Evolutionary conservation across 2,113 vertebrate genomes (phyloP).

Genomic region (Actenoides lindsayi): DNA sequence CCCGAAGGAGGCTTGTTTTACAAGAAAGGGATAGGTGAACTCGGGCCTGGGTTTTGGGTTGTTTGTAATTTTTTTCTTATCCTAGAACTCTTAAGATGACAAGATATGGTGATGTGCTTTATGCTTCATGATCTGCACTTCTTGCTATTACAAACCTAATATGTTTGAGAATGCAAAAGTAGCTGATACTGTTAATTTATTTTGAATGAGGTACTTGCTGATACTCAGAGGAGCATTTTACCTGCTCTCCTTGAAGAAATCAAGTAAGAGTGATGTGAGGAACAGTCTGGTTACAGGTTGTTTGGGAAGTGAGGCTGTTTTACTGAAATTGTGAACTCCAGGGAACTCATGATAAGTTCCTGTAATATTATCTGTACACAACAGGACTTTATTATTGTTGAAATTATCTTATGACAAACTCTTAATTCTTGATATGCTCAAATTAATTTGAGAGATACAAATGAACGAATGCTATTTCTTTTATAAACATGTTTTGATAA

Average conservation of each 20-base stretch:
- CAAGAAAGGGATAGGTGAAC: neutral
- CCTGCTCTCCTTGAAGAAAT: conserved; percentile 8
- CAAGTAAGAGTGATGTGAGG: neutral
- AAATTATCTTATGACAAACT: conserved; percentile 9
- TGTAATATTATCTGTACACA: neutral
- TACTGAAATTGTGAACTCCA: neutral
- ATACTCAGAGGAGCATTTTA: conserved; percentile 29
- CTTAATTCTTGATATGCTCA: neutral
- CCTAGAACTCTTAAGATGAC: neutral
- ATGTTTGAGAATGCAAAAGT: neutral
- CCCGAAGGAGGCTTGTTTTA: neutral
- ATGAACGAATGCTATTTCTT: neutral
- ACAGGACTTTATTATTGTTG: neutral
- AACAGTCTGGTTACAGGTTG: conserved; percentile 10
- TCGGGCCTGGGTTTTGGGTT: neutral
- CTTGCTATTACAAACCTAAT: neutral
- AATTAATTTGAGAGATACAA: conserved; percentile 34
- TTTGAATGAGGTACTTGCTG: neutral
- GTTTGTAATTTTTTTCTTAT: neutral
- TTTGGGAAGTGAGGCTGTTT: conserved; percentile 1
- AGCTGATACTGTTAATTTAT: conserved; percentile 27
- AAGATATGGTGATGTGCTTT: neutral
- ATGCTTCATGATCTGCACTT: neutral
- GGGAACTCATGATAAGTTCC: conserved; percentile 14
- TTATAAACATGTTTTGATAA: neutral